Conservation (phyloP, 1,140 invertebrate species). For the Homarus americanus region DNA sequence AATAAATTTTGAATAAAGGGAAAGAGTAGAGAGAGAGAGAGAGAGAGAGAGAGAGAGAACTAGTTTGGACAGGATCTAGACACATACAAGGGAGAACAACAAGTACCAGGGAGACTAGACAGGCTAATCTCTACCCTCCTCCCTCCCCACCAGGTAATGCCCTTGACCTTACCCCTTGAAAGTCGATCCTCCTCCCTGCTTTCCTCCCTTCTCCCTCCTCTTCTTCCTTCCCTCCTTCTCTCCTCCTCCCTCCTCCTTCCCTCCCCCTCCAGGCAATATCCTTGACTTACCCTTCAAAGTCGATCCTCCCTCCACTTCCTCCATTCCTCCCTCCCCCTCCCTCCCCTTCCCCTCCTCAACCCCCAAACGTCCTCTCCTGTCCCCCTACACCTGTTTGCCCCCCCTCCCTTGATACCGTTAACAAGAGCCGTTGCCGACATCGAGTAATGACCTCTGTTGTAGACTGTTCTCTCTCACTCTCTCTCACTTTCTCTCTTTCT, state of each 20-base stretch:
- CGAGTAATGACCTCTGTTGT: neutral
- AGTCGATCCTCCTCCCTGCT: neutral
- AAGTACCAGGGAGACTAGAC: neutral
- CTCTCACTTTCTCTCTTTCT: no score
- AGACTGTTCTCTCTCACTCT: conserved; percentile 8
- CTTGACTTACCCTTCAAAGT: neutral
- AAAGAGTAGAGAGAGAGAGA: no score
- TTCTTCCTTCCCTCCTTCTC: no score
- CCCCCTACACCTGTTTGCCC: neutral
- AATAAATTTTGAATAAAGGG: neutral
- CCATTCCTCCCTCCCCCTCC: neutral
- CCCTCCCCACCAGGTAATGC: neutral
- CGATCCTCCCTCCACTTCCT: neutral
- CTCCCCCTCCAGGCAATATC: neutral
- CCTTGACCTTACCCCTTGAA: neutral
- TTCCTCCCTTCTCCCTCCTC: conserved; percentile 1
- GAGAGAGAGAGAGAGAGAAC: no score
- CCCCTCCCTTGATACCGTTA: neutral
- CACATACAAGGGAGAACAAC: neutral
- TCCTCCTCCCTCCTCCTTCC: no score
- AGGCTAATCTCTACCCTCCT: neutral
- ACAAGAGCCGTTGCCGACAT: neutral
- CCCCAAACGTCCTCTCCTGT: neutral
- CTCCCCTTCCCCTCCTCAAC: no score
- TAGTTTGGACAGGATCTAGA: neutral